Percentiles rank a stretch among this genome's conserved stretches.
These are phyloP conservation scores for Meda fulgida DNA, from an alignment of 2,797 vertebrate species.

Conservation along the genomic window DNA sequence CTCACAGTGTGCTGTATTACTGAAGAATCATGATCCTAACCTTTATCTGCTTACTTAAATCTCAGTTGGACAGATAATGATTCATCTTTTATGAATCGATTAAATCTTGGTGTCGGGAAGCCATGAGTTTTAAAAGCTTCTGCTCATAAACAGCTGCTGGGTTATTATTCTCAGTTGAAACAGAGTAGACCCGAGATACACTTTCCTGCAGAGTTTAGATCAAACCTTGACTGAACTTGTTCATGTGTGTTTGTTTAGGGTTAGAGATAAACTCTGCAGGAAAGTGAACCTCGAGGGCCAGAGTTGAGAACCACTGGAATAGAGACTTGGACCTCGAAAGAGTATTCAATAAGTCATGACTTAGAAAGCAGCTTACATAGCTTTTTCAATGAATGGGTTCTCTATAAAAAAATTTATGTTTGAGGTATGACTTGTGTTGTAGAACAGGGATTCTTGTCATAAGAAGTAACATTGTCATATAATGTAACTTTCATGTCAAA, in stretches of 20 bases:
- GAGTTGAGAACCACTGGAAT: background rate
- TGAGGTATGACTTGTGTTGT: background rate
- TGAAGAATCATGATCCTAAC: background rate
- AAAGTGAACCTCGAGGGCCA: background rate
- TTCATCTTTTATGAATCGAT: background rate
- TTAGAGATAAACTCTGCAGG: background rate
- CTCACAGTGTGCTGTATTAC: background rate
- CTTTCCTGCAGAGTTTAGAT: background rate
- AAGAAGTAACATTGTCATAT: background rate
- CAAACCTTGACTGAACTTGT: background rate
- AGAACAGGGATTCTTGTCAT: background rate
- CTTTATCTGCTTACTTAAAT: background rate
- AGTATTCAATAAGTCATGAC: background rate
- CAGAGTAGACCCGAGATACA: background rate
- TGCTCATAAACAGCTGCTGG: background rate
- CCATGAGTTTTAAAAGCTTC: background rate
- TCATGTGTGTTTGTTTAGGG: background rate
- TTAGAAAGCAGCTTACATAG: background rate
- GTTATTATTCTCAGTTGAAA: conserved; percentile 6
- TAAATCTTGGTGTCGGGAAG: background rate
- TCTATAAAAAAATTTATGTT: background rate
- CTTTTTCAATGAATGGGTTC: background rate
- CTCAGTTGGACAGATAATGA: background rate
- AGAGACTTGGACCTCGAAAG: background rate
- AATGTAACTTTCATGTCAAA: background rate